Evolutionary conservation across 2,113 vertebrate genomes (phyloP), one percentile per base, ranked within the genome.

Genomic region (Halichoeres trimaculatus): DNA sequence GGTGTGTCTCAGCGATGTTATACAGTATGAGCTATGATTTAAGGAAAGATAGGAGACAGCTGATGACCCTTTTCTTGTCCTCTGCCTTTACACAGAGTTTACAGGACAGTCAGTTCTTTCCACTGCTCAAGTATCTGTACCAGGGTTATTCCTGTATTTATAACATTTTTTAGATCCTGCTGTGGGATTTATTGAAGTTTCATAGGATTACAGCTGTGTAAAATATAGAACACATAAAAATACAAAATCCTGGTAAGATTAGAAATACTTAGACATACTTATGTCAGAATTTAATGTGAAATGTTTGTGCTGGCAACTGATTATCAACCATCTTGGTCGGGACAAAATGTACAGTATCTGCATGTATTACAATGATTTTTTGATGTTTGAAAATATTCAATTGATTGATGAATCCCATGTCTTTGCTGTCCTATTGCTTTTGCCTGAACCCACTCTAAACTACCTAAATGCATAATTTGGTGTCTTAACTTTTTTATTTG

Each of bases 61-160:
- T 20, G 54, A 11, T 59, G 13, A 66, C 51, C 4, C n/a, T n/a
- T 30, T 63, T 59, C 58, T 65, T 23, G 40, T n/a, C 47, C 38
- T 59, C 7, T 65, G 62, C 13, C 50, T 63, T 26, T 10, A 34
- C 30, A 51, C 34, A 6, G 61, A 41, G 38, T 16, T 48, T 2
- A 19, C 41, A 54, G 59, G 56, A 67, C 59, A 81, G 16, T 36
- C 34, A 16, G 53, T 67, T 41, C 43, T 48, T 1, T 47, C 20
- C 4, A 24, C 6, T 47, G 8, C 10, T 22, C 35, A 24, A 68
- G 35, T 26, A 0, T 35, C 26, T 61, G 41, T 57, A 35, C 10
- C 41, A 57, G 17, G n/a, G 38, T 41, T 2, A 16, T 52, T 19
- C 20, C 65, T 65, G 67, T 83, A 47, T 13, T 79, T 81, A 60